These are phyloP conservation scores for Hucho hucho DNA, from an alignment of 2,113 vertebrate species.

Conservation along the genomic window DNA sequence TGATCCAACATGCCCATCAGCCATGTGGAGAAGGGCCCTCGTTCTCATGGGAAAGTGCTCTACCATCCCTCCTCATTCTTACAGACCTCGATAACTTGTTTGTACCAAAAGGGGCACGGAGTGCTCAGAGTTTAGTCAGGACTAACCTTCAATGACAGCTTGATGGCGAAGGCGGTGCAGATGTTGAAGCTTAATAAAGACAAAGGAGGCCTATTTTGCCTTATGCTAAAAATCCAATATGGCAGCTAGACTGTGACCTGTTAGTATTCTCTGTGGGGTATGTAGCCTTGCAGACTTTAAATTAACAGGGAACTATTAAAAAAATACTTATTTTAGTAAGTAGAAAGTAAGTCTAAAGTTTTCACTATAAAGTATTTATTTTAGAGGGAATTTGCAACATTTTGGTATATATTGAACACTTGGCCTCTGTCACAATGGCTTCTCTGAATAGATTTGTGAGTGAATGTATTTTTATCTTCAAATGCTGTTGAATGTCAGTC, in stretches of 20 bases:
- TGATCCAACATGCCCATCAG: constrained; percentile 35
- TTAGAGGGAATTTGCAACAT: too few species aligned
- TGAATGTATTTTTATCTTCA: too few species aligned
- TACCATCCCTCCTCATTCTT: not conserved
- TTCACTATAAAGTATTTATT: too few species aligned
- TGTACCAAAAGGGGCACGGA: not conserved
- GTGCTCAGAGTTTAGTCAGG: not conserved
- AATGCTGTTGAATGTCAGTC: too few species aligned
- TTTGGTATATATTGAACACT: too few species aligned
- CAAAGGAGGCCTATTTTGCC: constrained; percentile 35
- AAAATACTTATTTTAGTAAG: too few species aligned
- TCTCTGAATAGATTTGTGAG: too few species aligned
- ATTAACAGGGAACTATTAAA: constrained; percentile 28
- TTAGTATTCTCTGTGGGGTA: constrained; percentile 30
- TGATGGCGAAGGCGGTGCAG: constrained; percentile 23
- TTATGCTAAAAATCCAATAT: constrained; percentile 32
- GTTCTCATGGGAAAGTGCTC: constrained; percentile 11
- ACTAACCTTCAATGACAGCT: constrained; percentile 12
- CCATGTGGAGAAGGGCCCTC: constrained; percentile 15
- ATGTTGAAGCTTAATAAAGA: constrained; percentile 51
- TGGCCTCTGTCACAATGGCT: too few species aligned
- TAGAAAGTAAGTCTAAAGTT: too few species aligned
- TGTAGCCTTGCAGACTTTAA: constrained; percentile 19
- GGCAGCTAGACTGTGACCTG: constrained; percentile 34
- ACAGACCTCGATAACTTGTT: not conserved